Evolutionary conservation across 1,140 invertebrate genomes (phyloP).

Genomic region (Zaprionus capensis): DNA sequence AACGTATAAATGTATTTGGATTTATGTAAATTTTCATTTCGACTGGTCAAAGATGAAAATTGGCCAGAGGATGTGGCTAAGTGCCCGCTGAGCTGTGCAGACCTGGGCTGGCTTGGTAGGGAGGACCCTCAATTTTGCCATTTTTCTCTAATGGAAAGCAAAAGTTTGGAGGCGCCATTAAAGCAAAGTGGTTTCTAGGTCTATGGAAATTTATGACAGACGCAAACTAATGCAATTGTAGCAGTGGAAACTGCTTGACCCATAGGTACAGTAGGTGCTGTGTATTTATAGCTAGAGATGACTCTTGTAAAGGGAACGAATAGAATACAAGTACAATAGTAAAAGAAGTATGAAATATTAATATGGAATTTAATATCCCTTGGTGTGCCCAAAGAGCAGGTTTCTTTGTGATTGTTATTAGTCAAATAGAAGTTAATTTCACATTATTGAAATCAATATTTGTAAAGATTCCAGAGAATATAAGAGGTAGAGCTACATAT

Average conservation of each 20-base stretch:
- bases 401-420: no score
- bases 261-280: neutral
- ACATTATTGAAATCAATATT: no score
- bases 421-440: no score
- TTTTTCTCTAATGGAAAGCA: slow-evolving; percentile 60
- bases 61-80: slow-evolving; percentile 61
- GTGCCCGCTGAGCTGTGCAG: slow-evolving; percentile 58
- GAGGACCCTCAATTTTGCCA: neutral
- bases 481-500: no score
- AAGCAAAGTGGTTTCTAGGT: slow-evolving; percentile 56
- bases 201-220: slow-evolving; percentile 33
- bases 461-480: no score
- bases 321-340: neutral
- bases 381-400: no score
- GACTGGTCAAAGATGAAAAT: slow-evolving; percentile 54
- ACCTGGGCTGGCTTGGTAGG: neutral
- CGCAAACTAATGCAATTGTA: slow-evolving; percentile 8
- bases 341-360: no score
- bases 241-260: slow-evolving; percentile 1
- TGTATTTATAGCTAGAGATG: neutral
- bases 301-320: neutral
- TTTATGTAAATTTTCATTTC: slow-evolving; percentile 57
- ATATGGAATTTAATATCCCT: neutral
- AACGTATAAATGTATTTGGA: slow-evolving; percentile 52
- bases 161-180: slow-evolving; percentile 65